Evolutionary conservation across 2,113 vertebrate species (phyloP), one percentile per base, ranked within the genome.

Genomic region (Aix galericulata): DNA sequence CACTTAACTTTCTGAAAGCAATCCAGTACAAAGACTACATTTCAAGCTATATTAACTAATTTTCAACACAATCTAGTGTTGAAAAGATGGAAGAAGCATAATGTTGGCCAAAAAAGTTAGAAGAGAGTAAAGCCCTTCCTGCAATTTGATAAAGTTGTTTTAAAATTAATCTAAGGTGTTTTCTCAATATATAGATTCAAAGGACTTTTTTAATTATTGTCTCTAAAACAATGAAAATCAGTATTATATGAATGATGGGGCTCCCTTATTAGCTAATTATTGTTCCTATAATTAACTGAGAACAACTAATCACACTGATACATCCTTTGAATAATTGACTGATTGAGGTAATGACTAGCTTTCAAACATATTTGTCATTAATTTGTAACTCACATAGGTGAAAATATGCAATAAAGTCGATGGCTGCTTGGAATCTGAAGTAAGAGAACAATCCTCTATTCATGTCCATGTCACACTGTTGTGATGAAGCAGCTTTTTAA

Each of bases 201-300:
- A 69, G 17, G 6, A 66, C 25, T 63, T 76, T 62, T 69, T 27
- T 62, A 94, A 86, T 86, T 42, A 87, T 23, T 67, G n/a, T 52
- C 62, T 79, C 32, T 71, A 72, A 88, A 86, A 79, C 80, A 93
- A 92, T 59, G 64, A 72, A 76, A 91, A 88, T 92, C 67, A 31
- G 56, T 82, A 86, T 76, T 79, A 31, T 74, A 91, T 88, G 78
- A 95, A 78, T 88, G 44, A 79, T 79, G 44, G 40, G 27, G 76
- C 36, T 93, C 38, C 27, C 48, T 90, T 87, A 85, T 94, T 94
- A 94, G 78, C n/a, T 82, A 94, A 84, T 89, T 89, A 95, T 78
- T 92, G 55, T 85, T 97, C 75, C 79, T 93, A 50, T 91, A 95
- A 95, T 91, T 96, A 93, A 85, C 88, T 69, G 71, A 93, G 53